These are phyloP conservation scores for Oscheius myriophilus DNA, from an alignment of 2,888 invertebrate genomes.

Conservation along the genomic window DNA sequence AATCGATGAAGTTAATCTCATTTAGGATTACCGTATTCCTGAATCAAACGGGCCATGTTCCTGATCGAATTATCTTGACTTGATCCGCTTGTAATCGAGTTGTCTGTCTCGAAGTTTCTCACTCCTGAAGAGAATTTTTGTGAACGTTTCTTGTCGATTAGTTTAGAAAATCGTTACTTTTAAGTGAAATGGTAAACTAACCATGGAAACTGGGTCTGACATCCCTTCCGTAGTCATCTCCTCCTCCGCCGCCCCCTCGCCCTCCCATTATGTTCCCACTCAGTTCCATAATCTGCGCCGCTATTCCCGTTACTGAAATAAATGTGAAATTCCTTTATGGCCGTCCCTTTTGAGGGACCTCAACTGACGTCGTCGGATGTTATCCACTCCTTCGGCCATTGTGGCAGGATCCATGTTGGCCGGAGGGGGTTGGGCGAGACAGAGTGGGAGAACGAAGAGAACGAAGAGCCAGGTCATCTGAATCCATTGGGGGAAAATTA, in stretches of 20 bases:
- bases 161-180: too few species aligned
- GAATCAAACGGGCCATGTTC: conserved; percentile 47
- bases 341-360: conserved; percentile 8
- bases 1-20: not conserved
- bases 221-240: conserved; percentile 20
- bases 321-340: not conserved
- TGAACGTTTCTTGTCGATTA: too few species aligned
- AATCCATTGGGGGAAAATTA: not conserved
- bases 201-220: conserved; percentile 29
- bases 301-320: conserved; percentile 50
- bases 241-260: conserved; percentile 32
- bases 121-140: conserved; percentile 24
- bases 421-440: not conserved
- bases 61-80: conserved; percentile 37
- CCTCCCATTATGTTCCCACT: conserved; percentile 49
- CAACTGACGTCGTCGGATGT: conserved; percentile 25
- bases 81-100: conserved; percentile 47
- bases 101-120: conserved; percentile 51
- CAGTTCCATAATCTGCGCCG: conserved; percentile 49
- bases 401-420: conserved; percentile 10
- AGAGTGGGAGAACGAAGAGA: not conserved
- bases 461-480: conserved; percentile 5
- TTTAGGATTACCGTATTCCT: conserved; percentile 36
- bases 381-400: conserved; percentile 29
- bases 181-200: not conserved